Conservation (phyloP, 2,113 vertebrate species). For the Corythoichthys intestinalis region DNA sequence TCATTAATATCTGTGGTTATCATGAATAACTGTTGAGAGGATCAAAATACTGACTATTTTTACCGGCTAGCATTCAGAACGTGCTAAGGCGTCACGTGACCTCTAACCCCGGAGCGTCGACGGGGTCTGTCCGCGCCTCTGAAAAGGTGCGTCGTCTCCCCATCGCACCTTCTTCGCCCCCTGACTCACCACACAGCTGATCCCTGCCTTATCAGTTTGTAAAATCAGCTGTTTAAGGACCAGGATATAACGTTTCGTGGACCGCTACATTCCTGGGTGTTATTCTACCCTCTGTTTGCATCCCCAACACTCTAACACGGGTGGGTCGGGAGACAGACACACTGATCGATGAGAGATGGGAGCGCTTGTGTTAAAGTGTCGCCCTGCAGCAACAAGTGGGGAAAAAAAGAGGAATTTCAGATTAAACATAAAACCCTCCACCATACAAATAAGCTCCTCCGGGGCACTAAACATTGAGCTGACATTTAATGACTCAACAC, state of each 20-base stretch:
- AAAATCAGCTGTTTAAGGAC: constrained; percentile 66
- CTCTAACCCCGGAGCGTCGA: constrained; percentile 31
- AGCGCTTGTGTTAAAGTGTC: constrained; percentile 61
- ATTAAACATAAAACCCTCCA: constrained; percentile 74
- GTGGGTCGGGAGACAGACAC: constrained; percentile 31
- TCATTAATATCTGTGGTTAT: too few relatives aligned
- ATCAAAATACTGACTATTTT: too few relatives aligned
- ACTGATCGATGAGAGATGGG: constrained; percentile 63
- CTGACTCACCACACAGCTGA: constrained; percentile 60
- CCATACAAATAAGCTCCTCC: constrained; percentile 80
- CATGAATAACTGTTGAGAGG: too few relatives aligned
- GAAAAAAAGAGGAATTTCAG: constrained; percentile 80
- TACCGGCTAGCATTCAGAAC: too few relatives aligned
- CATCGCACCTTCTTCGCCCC: background rate
- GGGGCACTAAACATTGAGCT: constrained; percentile 73
- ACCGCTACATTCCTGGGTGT: constrained; percentile 71
- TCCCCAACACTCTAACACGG: constrained; percentile 29
- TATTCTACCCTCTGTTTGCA: constrained; percentile 58
- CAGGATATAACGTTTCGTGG: constrained; percentile 61
- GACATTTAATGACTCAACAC: constrained; percentile 65
- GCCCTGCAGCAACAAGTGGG: constrained; percentile 61
- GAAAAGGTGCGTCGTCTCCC: constrained; percentile 11
- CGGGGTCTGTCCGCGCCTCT: constrained; percentile 32
- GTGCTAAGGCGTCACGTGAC: constrained; percentile 55
- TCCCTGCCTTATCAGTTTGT: constrained; percentile 53